phyloP scores from a whole-genome alignment of 2,113 vertebrate species.

The Montifringilla adamsi region DNA sequence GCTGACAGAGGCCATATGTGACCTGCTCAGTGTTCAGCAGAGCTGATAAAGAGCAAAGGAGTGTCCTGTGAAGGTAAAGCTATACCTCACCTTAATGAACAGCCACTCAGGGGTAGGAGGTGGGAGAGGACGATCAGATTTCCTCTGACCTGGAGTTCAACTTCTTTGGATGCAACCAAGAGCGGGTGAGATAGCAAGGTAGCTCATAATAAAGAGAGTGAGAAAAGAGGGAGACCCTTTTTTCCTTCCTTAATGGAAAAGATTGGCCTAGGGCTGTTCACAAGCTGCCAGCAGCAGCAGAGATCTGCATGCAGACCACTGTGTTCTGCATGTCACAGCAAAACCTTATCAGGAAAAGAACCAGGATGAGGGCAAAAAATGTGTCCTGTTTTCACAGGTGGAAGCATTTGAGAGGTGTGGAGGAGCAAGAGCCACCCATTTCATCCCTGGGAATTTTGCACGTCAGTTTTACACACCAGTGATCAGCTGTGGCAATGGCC shows the following conservation, averaged over 20 bases:
- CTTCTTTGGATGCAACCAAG: constrained; percentile 38
- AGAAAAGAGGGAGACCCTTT: background rate
- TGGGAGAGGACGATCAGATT: constrained; percentile 59
- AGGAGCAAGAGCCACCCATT: background rate
- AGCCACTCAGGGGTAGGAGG: constrained; percentile 21
- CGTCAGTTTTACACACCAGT: accelerated
- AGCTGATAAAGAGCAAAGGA: constrained; percentile 62
- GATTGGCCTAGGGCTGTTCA: background rate
- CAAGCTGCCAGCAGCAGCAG: background rate
- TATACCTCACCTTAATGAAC: constrained; percentile 68
- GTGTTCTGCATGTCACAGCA: background rate
- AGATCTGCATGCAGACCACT: background rate
- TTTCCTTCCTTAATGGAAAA: background rate
- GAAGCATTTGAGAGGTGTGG: background rate
- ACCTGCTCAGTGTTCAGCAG: constrained; percentile 34
- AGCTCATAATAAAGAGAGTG: background rate
- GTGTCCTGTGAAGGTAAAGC: constrained; percentile 61
- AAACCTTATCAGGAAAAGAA: background rate
- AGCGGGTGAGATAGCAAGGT: constrained; percentile 20
- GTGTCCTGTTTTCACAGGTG: background rate
- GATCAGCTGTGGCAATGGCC: background rate
- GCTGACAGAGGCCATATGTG: constrained; percentile 71
- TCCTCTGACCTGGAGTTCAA: constrained; percentile 62
- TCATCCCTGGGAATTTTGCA: background rate
- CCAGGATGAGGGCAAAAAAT: background rate